These are phyloP conservation scores for Morone saxatilis DNA, from an alignment of 2,113 vertebrate species.

Conservation along the genomic window DNA sequence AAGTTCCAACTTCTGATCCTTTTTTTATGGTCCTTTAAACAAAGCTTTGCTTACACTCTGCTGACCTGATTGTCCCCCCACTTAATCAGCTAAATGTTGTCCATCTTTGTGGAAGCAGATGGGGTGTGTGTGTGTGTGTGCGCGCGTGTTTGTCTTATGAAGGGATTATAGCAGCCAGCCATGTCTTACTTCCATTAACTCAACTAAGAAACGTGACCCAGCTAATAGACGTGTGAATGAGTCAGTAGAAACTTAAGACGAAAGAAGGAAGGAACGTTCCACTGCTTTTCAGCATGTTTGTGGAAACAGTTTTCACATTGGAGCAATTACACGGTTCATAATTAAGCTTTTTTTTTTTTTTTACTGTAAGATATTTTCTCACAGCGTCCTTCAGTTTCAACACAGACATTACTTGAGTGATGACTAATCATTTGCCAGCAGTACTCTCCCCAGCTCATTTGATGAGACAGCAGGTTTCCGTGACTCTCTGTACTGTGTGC, in stretches of 20 bases:
- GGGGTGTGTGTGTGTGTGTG: conserved; percentile 46
- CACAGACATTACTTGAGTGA: neutral
- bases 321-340: neutral
- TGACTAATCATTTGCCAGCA: no score
- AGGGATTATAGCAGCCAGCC: conserved; percentile 68
- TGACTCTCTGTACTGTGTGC: neutral
- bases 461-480: neutral
- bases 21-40: conserved; percentile 40
- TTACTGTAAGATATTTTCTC: neutral
- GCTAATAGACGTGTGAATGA: conserved; percentile 37
- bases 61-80: conserved; percentile 46
- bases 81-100: conserved; percentile 70
- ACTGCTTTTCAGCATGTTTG: neutral
- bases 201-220: conserved; percentile 44
- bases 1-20: conserved; percentile 24
- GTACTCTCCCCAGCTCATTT: neutral
- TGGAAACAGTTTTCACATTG: neutral
- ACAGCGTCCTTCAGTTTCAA: neutral
- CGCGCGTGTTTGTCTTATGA: conserved; percentile 22
- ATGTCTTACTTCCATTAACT: conserved; percentile 56
- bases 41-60: conserved; percentile 50
- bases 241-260: conserved; percentile 16
- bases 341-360: neutral
- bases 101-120: conserved; percentile 51
- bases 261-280: neutral